These are phyloP conservation scores for Pogonophryne albipinna DNA, from an alignment of 2,797 vertebrate species.

Conservation along the genomic window DNA sequence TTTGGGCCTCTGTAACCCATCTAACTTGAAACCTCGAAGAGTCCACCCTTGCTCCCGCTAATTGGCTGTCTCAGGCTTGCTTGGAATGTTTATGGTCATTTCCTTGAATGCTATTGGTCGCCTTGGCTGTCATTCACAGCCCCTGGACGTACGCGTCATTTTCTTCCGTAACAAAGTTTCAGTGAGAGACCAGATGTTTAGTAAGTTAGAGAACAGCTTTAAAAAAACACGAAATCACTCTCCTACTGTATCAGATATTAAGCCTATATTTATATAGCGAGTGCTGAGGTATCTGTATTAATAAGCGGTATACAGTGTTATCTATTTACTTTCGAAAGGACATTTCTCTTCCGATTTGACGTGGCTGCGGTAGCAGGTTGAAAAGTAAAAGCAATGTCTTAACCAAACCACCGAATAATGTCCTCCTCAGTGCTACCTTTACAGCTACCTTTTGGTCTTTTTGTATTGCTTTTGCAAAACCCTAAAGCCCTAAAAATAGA, in stretches of 20 bases:
- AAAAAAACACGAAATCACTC: background rate
- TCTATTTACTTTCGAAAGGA: conserved; percentile 35
- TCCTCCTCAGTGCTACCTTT: accelerated
- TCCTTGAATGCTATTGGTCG: conserved; percentile 76
- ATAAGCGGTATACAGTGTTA: background rate
- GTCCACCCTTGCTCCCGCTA: conserved; percentile 37
- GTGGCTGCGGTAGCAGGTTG: conserved; percentile 61
- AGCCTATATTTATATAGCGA: accelerated
- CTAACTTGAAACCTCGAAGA: conserved; percentile 72
- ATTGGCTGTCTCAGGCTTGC: conserved; percentile 72
- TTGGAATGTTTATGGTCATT: conserved; percentile 73
- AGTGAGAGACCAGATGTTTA: conserved; percentile 80
- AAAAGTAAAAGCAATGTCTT: conserved; percentile 15
- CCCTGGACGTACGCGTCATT: conserved; percentile 53
- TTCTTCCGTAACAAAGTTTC: conserved; percentile 85
- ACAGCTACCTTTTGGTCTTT: background rate
- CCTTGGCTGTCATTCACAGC: conserved; percentile 67
- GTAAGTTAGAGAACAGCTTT: conserved; percentile 48
- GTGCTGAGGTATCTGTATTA: accelerated
- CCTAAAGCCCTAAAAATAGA: background rate
- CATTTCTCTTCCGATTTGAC: conserved; percentile 58
- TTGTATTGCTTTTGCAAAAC: background rate
- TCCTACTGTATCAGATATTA: accelerated
- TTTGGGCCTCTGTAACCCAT: conserved; percentile 82
- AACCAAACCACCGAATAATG: no score